These are phyloP conservation scores for Pyralis farinalis DNA, from an alignment of 2,888 invertebrate genomes.

Conservation along the genomic window DNA sequence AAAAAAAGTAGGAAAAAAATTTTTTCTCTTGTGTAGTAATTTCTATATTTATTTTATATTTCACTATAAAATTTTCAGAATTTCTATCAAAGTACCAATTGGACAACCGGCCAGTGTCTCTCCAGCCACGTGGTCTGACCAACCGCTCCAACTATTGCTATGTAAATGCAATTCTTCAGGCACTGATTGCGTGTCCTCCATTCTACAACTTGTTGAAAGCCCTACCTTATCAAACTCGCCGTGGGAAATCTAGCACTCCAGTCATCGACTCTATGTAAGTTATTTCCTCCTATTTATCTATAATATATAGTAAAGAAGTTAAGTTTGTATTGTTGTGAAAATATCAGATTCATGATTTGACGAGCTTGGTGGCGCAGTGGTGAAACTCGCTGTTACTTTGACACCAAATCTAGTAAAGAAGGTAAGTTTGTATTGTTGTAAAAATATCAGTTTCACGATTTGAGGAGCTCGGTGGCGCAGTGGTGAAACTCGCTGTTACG, in stretches of 20 bases:
- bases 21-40: too few relatives aligned
- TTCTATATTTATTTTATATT: neutral
- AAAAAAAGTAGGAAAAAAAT: too few relatives aligned
- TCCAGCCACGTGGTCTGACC: conserved; percentile 94
- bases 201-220: conserved; percentile 94
- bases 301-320: too few relatives aligned
- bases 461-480: too few relatives aligned
- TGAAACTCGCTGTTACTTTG: too few relatives aligned
- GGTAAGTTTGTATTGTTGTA: too few relatives aligned
- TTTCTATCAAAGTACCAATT: conserved; percentile 87
- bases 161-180: conserved; percentile 96
- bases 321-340: too few relatives aligned
- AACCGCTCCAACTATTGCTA: conserved; percentile 98
- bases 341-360: too few relatives aligned
- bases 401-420: too few relatives aligned
- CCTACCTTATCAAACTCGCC: conserved; percentile 84
- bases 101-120: conserved; percentile 88
- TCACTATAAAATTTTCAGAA: conserved; percentile 75
- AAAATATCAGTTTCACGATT: too few relatives aligned
- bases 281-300: neutral
- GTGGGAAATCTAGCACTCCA: conserved; percentile 86
- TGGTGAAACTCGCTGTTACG: too few relatives aligned
- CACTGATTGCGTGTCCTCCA: conserved; percentile 95
- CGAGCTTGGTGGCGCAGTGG: too few relatives aligned
- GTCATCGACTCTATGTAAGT: conserved; percentile 96